These are phyloP conservation scores for Patiria miniata DNA, from an alignment of 35 echinoderm and acorn worm species.

Conservation along the genomic window DNA sequence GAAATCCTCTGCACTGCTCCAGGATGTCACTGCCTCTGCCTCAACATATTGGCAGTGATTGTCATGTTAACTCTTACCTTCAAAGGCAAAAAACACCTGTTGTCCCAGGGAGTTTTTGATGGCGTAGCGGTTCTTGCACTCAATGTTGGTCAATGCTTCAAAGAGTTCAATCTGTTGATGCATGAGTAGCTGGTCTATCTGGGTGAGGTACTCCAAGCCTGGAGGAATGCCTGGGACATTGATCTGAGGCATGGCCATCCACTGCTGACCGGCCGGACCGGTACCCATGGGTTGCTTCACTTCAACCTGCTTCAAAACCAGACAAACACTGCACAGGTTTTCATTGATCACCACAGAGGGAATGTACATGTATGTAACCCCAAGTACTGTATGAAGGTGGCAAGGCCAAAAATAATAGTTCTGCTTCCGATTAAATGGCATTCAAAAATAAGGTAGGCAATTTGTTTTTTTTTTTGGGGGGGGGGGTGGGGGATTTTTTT, in stretches of 20 bases:
- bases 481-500: too few species aligned
- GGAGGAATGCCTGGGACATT: slow-evolving; percentile 6
- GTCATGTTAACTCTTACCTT: slow-evolving; percentile 6
- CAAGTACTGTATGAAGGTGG: too few species aligned
- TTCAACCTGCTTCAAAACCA: background rate
- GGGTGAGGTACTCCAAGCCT: slow-evolving; percentile 57
- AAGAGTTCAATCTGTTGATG: slow-evolving; percentile 67
- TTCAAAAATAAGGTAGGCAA: too few species aligned
- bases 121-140: slow-evolving; percentile 50
- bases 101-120: slow-evolving; percentile 69
- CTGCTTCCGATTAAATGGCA: too few species aligned
- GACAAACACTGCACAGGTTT: too few species aligned
- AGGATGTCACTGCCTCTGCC: too few species aligned
- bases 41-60: background rate
- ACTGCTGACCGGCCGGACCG: slow-evolving; percentile 5
- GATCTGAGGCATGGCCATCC: slow-evolving; percentile 51
- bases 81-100: slow-evolving; percentile 64
- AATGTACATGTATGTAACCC: too few species aligned
- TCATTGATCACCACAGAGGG: too few species aligned
- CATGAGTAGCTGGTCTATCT: slow-evolving; percentile 64
- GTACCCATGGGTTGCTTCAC: background rate
- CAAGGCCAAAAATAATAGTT: too few species aligned
- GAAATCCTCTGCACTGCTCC: too few species aligned
- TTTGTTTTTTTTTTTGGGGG: too few species aligned
- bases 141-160: slow-evolving; percentile 53